These are phyloP conservation scores for Protophormia terraenovae DNA, from an alignment of 2,888 invertebrate species.

Conservation along the genomic window DNA sequence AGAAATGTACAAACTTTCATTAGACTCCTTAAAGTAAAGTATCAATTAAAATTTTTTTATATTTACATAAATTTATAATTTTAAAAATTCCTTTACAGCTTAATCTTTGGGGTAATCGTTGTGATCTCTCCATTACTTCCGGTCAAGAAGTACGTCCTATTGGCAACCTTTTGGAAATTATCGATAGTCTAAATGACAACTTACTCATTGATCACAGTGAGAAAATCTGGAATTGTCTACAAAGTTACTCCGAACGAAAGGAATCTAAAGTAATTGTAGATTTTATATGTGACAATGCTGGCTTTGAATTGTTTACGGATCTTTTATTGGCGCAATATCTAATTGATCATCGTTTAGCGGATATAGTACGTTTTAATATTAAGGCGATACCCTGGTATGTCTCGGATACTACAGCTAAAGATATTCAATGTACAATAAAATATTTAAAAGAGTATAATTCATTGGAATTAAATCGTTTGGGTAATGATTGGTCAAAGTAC, in stretches of 20 bases:
- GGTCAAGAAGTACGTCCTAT: constrained; percentile 85
- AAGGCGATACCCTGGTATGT: constrained; percentile 98
- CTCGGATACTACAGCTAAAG: constrained; percentile 90
- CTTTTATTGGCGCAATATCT: constrained; percentile 92
- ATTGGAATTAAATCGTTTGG: constrained; percentile 80
- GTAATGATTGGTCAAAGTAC: constrained; percentile 84
- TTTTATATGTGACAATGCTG: constrained; percentile 95
- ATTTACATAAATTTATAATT: not conserved
- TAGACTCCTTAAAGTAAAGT: constrained; percentile 74
- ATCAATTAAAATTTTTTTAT: not conserved
- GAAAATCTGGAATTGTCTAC: constrained; percentile 82
- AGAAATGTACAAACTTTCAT: constrained; percentile 68
- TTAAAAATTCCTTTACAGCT: too few species aligned
- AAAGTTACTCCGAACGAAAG: constrained; percentile 63
- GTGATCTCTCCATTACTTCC: constrained; percentile 93
- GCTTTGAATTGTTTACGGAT: constrained; percentile 96
- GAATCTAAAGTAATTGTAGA: constrained; percentile 83
- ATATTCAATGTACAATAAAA: constrained; percentile 88
- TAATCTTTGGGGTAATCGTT: constrained; percentile 97
- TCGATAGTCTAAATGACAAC: constrained; percentile 83
- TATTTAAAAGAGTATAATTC: constrained; percentile 80
- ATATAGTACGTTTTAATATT: constrained; percentile 89
- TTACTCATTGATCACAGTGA: constrained; percentile 85
- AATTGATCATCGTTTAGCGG: constrained; percentile 83
- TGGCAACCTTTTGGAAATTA: constrained; percentile 83